Conservation (phyloP, 2,113 vertebrate species). For the Thalassoma bifasciatum region DNA sequence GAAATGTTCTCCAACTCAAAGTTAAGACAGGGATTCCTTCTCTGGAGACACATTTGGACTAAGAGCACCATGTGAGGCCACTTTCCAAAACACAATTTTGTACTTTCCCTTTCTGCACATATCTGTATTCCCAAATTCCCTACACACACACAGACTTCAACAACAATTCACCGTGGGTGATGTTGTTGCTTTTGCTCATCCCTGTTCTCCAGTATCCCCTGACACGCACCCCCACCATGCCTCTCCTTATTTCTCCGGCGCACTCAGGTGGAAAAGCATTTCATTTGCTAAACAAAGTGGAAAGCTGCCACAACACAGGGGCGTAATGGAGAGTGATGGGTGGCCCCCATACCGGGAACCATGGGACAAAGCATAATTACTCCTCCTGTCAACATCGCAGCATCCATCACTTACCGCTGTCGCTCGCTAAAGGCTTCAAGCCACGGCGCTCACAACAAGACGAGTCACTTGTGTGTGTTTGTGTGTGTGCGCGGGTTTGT, state of each 20-base stretch:
- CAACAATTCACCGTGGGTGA: not conserved
- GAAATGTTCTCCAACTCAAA: too few species aligned
- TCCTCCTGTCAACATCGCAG: conserved; percentile 71
- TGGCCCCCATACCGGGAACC: conserved; percentile 70
- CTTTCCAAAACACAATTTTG: not conserved
- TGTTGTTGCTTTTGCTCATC: conserved; percentile 5
- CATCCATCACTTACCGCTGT: conserved; percentile 75
- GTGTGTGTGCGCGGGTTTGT: not conserved
- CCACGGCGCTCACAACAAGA: conserved; percentile 20
- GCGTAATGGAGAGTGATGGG: conserved; percentile 84
- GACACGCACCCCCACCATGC: conserved; percentile 32
- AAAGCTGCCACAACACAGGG: conserved; percentile 77
- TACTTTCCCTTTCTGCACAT: not conserved
- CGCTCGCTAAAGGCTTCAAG: conserved; percentile 57
- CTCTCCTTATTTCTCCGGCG: conserved; percentile 59
- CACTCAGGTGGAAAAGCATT: conserved; percentile 80
- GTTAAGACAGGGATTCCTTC: too few species aligned
- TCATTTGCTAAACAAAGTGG: conserved; percentile 84
- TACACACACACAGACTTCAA: not conserved
- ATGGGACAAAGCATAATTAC: conserved; percentile 83
- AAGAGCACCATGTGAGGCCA: too few species aligned
- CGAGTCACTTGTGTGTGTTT: conserved; percentile 1
- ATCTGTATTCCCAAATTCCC: not conserved
- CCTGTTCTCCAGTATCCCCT: conserved; percentile 17
- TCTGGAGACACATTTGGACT: too few species aligned